Conservation (phyloP, 2,888 invertebrate genomes). For the Aphrophora alni region DNA sequence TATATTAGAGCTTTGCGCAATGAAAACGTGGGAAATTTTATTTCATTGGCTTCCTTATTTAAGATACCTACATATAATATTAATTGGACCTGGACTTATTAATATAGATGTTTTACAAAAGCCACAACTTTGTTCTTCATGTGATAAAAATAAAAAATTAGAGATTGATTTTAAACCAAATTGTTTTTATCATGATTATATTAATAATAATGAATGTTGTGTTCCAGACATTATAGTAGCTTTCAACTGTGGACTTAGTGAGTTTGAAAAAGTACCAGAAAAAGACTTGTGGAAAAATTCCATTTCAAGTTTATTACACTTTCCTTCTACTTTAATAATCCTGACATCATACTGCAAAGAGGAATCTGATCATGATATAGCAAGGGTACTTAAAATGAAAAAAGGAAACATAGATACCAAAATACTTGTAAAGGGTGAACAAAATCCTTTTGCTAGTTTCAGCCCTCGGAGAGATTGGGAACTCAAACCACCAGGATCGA, state of each 20-base stretch:
- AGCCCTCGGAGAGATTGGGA: not conserved
- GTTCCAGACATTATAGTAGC: conserved; percentile 9
- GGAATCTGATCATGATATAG: not conserved
- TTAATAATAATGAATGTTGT: not conserved
- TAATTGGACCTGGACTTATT: not conserved
- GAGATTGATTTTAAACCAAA: not conserved
- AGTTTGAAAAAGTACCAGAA: conserved; percentile 12
- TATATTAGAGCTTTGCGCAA: not conserved
- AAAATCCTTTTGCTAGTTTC: not conserved
- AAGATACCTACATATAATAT: not conserved
- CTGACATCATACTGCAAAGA: not conserved
- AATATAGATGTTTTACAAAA: not conserved
- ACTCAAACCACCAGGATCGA: not conserved
- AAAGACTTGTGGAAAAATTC: conserved; percentile 24
- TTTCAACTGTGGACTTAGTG: conserved; percentile 24
- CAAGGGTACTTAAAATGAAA: not conserved
- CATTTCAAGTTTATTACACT: not conserved
- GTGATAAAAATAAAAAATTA: not conserved
- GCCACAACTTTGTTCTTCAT: not conserved
- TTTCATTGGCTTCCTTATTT: not conserved
- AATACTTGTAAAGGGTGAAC: not conserved
- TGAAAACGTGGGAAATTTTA: not conserved
- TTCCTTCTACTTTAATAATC: not conserved
- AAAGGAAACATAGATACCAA: not conserved
- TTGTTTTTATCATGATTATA: conserved; percentile 24